phyloP scores from a whole-genome alignment of 2,888 invertebrate genomes.

The Magallana nippona region DNA sequence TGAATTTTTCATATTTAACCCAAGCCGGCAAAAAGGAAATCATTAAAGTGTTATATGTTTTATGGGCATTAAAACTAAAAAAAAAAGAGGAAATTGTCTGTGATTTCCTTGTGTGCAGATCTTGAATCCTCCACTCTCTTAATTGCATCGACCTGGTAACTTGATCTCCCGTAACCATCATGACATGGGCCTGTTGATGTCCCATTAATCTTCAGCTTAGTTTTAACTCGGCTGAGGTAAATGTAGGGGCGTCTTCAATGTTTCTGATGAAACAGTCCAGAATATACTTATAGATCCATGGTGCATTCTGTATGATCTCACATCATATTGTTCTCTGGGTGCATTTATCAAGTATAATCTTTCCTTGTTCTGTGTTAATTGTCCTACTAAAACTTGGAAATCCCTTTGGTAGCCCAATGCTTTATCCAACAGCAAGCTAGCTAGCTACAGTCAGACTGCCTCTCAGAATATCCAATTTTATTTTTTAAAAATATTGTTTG shows the following conservation, averaged over 20 bases:
- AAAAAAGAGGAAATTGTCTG: too few species aligned
- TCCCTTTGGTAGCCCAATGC: not conserved
- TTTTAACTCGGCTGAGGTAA: not conserved
- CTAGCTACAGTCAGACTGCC: not conserved
- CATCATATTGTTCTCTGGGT: not conserved
- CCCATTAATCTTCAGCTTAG: slow-evolving; percentile 2
- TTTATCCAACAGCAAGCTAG: not conserved
- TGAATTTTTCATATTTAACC: too few species aligned
- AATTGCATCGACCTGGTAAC: not conserved
- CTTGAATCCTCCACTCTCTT: not conserved
- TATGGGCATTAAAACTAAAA: too few species aligned
- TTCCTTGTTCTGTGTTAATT: too few species aligned
- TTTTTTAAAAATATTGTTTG: too few species aligned
- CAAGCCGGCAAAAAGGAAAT: too few species aligned
- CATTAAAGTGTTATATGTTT: too few species aligned
- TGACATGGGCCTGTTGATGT: not conserved
- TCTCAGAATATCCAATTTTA: slow-evolving; percentile 4
- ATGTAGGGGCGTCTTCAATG: not conserved
- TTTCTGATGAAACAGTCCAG: not conserved
- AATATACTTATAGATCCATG: too few species aligned
- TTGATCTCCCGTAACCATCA: not conserved
- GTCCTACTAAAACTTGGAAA: not conserved
- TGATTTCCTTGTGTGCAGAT: not conserved
- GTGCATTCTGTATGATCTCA: not conserved
- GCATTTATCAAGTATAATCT: too few species aligned